phyloP scores from a whole-genome alignment of 2,888 invertebrate genomes.

The Caenorhabditis virilis region DNA sequence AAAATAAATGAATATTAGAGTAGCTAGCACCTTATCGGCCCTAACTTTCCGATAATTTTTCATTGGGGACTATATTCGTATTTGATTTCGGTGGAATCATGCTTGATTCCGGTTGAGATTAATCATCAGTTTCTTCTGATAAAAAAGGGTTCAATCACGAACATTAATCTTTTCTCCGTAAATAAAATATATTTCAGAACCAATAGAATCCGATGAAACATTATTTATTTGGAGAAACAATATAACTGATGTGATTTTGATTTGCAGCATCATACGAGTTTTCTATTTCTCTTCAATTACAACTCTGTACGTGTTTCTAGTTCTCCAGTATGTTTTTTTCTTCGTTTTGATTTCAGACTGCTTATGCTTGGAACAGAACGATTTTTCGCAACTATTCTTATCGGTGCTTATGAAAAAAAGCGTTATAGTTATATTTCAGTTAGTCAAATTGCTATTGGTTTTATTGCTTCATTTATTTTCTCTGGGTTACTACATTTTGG shows the following conservation, averaged over 20 bases:
- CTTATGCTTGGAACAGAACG: neutral
- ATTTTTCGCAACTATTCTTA: neutral
- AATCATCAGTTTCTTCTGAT: too few relatives aligned
- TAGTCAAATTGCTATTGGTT: neutral
- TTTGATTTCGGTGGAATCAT: too few relatives aligned
- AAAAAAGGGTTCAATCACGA: neutral
- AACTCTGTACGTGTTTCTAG: neutral
- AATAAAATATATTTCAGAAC: neutral
- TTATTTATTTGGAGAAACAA: too few relatives aligned
- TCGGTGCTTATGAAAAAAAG: neutral
- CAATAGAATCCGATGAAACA: too few relatives aligned
- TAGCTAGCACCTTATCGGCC: too few relatives aligned
- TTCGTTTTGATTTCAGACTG: neutral
- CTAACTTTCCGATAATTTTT: too few relatives aligned
- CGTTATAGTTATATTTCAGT: too few relatives aligned
- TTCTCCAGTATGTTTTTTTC: too few relatives aligned
- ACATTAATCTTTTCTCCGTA: neutral
- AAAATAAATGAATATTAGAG: too few relatives aligned
- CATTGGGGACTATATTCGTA: too few relatives aligned
- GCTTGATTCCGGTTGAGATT: too few relatives aligned
- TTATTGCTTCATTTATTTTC: slow-evolving; percentile 5
- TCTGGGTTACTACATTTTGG: neutral
- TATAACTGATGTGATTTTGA: neutral
- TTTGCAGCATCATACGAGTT: slow-evolving; percentile 9
- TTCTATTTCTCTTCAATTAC: slow-evolving; percentile 2